Evolutionary conservation across 1,140 invertebrate genomes (phyloP).

Genomic region (Aphaenogaster ashmeadi): DNA sequence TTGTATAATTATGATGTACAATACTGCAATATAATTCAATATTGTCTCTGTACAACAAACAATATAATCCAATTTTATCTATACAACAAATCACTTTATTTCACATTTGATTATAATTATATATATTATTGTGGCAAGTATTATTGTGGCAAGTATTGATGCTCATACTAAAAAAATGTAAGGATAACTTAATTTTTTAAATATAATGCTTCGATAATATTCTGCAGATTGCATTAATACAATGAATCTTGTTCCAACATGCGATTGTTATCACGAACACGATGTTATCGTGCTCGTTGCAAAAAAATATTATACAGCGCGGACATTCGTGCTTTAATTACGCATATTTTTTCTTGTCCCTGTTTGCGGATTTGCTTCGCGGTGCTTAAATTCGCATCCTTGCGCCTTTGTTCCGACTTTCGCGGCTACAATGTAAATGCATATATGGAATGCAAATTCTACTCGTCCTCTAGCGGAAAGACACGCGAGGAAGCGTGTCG

Average conservation of each 20-base stretch:
- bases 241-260: neutral
- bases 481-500: conserved; percentile 6
- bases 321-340: conserved; percentile 37
- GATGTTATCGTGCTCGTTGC: neutral
- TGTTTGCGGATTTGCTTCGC: neutral
- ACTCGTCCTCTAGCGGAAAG: conserved; percentile 6
- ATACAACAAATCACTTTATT: neutral
- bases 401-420: conserved; percentile 47
- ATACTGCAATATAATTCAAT: conserved; percentile 7
- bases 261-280: conserved; percentile 6
- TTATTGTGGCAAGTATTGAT: neutral
- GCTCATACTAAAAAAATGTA: neutral
- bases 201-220: neutral
- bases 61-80: neutral
- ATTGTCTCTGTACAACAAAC: neutral
- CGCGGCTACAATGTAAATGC: conserved; percentile 12
- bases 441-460: conserved; percentile 28
- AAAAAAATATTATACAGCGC: conserved; percentile 35
- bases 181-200: conserved; percentile 6
- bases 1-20: conserved; percentile 4
- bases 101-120: neutral
- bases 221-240: neutral
- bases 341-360: conserved; percentile 26
- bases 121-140: neutral
- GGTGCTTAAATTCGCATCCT: conserved; percentile 57